Percentiles rank a stretch among this genome's conserved stretches.
phyloP scores from a whole-genome alignment of 2,888 invertebrate genomes.

The Drosophila nr. medialis region DNA sequence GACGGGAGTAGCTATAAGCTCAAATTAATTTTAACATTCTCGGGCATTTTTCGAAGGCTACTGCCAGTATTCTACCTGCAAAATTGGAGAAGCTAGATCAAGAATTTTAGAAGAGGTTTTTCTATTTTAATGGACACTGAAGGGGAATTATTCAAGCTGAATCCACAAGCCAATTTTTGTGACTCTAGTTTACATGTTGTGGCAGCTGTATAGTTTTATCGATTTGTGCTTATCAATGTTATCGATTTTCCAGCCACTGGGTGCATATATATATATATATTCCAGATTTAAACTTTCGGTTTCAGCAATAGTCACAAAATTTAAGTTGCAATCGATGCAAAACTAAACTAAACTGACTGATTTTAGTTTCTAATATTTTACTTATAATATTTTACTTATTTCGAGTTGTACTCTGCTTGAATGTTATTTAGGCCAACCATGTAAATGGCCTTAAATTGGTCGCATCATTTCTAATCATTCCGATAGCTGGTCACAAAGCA shows the following conservation, averaged over 20 bases:
- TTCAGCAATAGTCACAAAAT: neutral
- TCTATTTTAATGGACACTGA: rapidly evolving
- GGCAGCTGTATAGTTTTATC: neutral
- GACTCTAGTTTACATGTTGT: neutral
- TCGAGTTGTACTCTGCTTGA: conserved; percentile 26
- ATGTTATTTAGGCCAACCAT: conserved; percentile 51
- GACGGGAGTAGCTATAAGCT: too few species aligned
- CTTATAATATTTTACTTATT: neutral
- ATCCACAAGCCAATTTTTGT: neutral
- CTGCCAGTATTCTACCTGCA: neutral
- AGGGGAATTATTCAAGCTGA: rapidly evolving
- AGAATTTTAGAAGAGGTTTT: neutral
- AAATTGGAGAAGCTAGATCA: neutral
- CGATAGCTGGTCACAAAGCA: conserved; percentile 6
- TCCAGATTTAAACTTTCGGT: neutral
- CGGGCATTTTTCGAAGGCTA: neutral
- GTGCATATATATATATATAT: neutral
- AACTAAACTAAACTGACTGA: neutral
- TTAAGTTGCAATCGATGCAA: neutral
- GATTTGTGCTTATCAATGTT: neutral
- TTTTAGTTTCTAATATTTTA: neutral
- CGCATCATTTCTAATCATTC: conserved; percentile 9
- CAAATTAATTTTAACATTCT: rapidly evolving
- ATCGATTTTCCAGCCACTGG: neutral
- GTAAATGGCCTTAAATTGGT: conserved; percentile 62